Conservation (phyloP, 2,113 vertebrate species). For the Spea bombifrons region DNA sequence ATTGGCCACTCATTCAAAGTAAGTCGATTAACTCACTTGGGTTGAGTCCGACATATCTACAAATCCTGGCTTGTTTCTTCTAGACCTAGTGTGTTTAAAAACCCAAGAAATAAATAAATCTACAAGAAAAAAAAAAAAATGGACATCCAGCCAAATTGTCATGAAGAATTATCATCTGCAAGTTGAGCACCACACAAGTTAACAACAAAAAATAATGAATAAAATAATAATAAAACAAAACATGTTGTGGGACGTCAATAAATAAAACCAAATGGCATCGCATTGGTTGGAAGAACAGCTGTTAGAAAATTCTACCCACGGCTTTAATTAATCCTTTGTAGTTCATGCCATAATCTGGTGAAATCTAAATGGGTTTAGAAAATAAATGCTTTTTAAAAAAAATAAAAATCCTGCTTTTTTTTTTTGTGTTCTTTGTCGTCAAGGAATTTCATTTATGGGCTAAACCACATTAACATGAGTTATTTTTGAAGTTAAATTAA, state of each 20-base stretch:
- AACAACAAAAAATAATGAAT: too few relatives aligned
- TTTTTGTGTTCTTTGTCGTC: neutral
- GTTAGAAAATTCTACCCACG: neutral
- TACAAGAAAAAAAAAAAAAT: too few relatives aligned
- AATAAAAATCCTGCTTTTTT: neutral
- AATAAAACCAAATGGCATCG: conserved; percentile 6
- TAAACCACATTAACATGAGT: neutral
- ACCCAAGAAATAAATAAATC: too few relatives aligned
- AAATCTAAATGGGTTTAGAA: neutral
- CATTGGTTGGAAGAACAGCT: neutral
- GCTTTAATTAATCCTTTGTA: conserved; percentile 3
- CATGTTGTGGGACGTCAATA: neutral
- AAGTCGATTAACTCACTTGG: too few relatives aligned
- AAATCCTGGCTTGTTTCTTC: too few relatives aligned
- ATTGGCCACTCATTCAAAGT: too few relatives aligned
- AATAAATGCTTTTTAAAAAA: neutral
- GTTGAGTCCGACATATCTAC: too few relatives aligned
- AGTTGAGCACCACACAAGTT: too few relatives aligned
- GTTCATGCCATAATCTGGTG: neutral
- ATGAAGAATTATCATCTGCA: too few relatives aligned
- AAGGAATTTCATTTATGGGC: neutral
- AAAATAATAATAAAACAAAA: neutral
- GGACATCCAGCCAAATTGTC: too few relatives aligned
- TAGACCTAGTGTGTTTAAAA: too few relatives aligned
- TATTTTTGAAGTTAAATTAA: neutral